A percentile compares a stretch with the other conserved stretches of the same genome.
phyloP scores from a whole-genome alignment of 2,888 invertebrate species.

The Drosophila hamatofila region DNA sequence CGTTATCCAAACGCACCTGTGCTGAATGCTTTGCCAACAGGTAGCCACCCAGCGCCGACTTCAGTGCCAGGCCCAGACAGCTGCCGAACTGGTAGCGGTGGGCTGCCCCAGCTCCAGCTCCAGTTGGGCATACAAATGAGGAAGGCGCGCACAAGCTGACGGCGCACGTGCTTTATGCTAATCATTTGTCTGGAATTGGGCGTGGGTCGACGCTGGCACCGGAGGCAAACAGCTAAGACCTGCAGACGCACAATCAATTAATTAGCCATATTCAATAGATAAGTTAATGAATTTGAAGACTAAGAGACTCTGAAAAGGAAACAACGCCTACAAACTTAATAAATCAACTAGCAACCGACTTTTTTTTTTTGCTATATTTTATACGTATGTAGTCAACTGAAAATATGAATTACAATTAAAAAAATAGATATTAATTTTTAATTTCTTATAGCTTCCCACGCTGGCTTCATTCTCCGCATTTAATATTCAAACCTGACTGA shows the following conservation, averaged over 20 bases:
- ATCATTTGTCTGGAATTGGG: conserved; percentile 72
- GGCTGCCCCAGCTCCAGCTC: conserved; percentile 40
- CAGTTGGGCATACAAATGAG: conserved; percentile 72
- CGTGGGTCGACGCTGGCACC: conserved; percentile 56
- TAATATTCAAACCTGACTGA: background rate
- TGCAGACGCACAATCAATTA: conserved; percentile 54
- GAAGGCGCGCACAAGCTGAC: conserved; percentile 53
- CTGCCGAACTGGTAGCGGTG: conserved; percentile 50
- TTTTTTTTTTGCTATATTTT: background rate
- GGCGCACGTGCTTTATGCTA: conserved; percentile 79
- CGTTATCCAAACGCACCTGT: conserved; percentile 71
- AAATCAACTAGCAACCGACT: background rate
- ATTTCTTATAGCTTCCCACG: background rate
- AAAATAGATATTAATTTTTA: background rate
- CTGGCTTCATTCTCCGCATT: background rate
- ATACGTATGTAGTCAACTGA: background rate
- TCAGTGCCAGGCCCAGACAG: conserved; percentile 36
- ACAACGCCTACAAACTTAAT: too few relatives aligned
- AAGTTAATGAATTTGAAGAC: conserved; percentile 5
- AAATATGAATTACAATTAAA: background rate
- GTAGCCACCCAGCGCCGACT: conserved; percentile 51
- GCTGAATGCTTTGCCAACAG: conserved; percentile 63
- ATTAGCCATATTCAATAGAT: conserved; percentile 44
- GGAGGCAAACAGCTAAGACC: conserved; percentile 1
- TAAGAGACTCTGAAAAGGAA: background rate